Base-by-base conservation (phyloP, 2,888 invertebrate species). In the Odontothrips loti region DNA sequence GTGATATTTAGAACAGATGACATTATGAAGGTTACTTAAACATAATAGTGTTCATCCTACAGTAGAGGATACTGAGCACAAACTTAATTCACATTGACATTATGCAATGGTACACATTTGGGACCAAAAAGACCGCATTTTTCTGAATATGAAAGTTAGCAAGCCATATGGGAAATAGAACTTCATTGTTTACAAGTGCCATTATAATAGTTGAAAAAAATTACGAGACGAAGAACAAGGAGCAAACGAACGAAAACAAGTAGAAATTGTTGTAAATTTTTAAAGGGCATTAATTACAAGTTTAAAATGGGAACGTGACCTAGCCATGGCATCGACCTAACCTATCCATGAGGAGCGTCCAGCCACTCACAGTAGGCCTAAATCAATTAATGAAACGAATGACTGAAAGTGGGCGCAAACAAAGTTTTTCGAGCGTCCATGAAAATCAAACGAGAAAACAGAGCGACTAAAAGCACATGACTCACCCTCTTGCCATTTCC, bases 401-500 rank as follows among this genome's bases (percentile, higher is more conserved):
- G n/a, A 20, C 34, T 43, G 17, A n/a, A 82, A 48, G 58, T 23
- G 47, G 4, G 43, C 6, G 34, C 51, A 68, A 20, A 82, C 29
- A 75, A 78, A 43, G 23, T 23, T 23, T n/a, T 58, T 1, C 9
- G 12, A 47, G 43, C 79, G 17, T 63, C 78, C n/a, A 20, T 83
- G 87, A 88, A 87, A 88, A 4, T 43, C 34, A 43, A 85, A 84
- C 85, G 85, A 86, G 85, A 85, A 86, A 81, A 79, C 51, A 82
- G 81, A 82, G 82, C 81, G 81, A 82, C 82, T 78, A 78, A 58
- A 82, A 81, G 80, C 79, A 81, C 80, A 78, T 79, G 81, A 91
- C 94, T 93, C 89, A 99, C 99, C 99, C 99, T 90, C 99, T 92
- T 79, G 99, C 99, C 91, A 98, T 95, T 90, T 99, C 99, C 89